phyloP scores from a whole-genome alignment of 2,113 vertebrate genomes.

The Chaetorhynchus papuensis region DNA sequence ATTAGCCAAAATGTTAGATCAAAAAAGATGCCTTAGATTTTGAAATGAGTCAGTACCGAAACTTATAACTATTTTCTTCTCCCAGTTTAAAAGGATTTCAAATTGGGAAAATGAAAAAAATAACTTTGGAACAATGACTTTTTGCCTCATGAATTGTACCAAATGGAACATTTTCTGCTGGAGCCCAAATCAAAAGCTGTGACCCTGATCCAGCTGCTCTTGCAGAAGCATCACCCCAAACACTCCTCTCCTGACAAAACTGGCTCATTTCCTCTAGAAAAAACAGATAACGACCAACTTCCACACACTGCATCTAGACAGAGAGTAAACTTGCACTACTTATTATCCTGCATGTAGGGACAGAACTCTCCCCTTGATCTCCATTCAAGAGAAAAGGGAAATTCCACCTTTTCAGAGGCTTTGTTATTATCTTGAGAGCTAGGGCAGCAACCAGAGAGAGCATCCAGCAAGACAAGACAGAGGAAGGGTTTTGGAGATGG shows the following conservation, averaged over 20 bases:
- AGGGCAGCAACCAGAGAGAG: background rate
- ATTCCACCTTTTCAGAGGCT: background rate
- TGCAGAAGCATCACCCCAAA: background rate
- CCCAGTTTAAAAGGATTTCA: background rate
- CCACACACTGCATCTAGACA: background rate
- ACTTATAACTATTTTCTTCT: background rate
- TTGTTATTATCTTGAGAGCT: background rate
- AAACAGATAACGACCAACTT: background rate
- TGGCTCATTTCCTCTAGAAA: background rate
- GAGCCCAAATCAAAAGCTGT: background rate
- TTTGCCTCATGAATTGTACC: background rate
- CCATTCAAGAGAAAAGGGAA: background rate
- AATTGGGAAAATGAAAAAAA: background rate
- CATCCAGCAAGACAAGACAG: background rate
- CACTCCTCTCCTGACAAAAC: background rate
- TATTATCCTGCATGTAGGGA: background rate
- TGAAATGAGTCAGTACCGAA: background rate
- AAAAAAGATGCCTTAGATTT: background rate
- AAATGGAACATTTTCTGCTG: background rate
- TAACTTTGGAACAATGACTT: background rate
- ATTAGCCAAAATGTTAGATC: background rate
- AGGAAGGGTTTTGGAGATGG: background rate
- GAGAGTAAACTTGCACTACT: background rate
- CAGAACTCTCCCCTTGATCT: constrained; percentile 1
- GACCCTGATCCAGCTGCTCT: background rate